Evolutionary conservation across 1,140 invertebrate species (phyloP), one percentile per base, ranked within the genome.

Genomic region (Pseudachorutes palmiensis): DNA sequence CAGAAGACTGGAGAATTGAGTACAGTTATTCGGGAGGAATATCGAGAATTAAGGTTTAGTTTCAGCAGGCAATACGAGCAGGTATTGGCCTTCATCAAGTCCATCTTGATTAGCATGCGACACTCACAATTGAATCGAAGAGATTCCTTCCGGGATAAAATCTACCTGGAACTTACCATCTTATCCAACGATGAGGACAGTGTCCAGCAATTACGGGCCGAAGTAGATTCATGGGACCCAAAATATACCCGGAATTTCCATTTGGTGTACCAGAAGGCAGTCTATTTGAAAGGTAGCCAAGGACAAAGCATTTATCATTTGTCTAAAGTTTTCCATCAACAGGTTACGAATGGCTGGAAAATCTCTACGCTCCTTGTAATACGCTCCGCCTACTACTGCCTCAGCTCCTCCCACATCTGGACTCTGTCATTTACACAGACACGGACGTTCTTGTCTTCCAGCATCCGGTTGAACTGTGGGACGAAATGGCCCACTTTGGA

Each of bases 271-370:
- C 51, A 55, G 24, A 5, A 14, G 12, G 51, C 51, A 3, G 24
- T 55, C 24, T 55, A 55, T 26, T 26, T 55, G 24, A 55, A 55
- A 55, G 51, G 51, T 55, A 55, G 12, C 3, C 9, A 22, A 22
- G 9, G 9, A 9, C 9, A 45, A 45, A 19, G 9, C 19, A 19
- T 12, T 24, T 24, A 14, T 55, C 51, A 55, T 12, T 55, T 55
- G 3, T 55, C 12, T 5, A n/a, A n/a, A n/a, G n/a, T n/a, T n/a
- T n/a, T n/a, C n/a, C n/a, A n/a, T n/a, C n/a, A n/a, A 2, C 30
- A 60, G 58, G 58, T 32, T 60, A 32, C 30, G 58, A 60, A 60
- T 30, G 30, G 58, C 3, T 60, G 26, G 26, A 9, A 60, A 32
- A 60, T 31, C 22, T 29, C 12, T 60, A 29, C 31, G 58, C 26